Conservation (phyloP, 2,113 vertebrate genomes). For the Mesitornis unicolor region DNA sequence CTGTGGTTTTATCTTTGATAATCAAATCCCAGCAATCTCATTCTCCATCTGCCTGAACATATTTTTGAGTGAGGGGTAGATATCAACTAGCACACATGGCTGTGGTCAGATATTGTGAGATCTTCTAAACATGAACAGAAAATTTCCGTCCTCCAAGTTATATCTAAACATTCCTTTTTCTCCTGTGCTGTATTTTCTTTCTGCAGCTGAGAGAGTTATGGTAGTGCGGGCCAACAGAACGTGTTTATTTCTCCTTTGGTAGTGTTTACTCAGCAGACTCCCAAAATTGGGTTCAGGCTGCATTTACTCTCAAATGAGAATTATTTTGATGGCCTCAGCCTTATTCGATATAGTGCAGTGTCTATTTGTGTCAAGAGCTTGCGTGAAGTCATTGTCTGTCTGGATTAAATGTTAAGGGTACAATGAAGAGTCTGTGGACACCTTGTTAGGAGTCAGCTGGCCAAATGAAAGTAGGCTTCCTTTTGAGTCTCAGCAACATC, state of each 20-base stretch:
- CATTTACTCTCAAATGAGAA: conserved; percentile 33
- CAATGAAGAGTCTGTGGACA: neutral
- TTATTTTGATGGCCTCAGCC: conserved; percentile 25
- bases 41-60: conserved; percentile 50
- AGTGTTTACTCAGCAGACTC: conserved; percentile 39
- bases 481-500: conserved; percentile 2
- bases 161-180: conserved; percentile 54
- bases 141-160: conserved; percentile 30
- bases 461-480: neutral
- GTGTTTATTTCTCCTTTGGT: conserved; percentile 68
- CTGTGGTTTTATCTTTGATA: conserved; percentile 68
- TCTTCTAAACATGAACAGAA: conserved; percentile 50
- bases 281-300: neutral
- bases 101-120: conserved; percentile 59
- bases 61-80: conserved; percentile 34
- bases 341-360: neutral
- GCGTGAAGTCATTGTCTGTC: conserved; percentile 29
- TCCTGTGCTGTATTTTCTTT: conserved; percentile 56
- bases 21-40: conserved; percentile 67
- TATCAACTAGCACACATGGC: conserved; percentile 3
- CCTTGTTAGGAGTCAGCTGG: conserved; percentile 11
- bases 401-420: conserved; percentile 29
- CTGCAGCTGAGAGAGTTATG: conserved; percentile 24
- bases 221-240: conserved; percentile 41
- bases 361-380: conserved; percentile 43